phyloP scores from a whole-genome alignment of 2,113 vertebrate genomes.

The Colossoma macropomum region DNA sequence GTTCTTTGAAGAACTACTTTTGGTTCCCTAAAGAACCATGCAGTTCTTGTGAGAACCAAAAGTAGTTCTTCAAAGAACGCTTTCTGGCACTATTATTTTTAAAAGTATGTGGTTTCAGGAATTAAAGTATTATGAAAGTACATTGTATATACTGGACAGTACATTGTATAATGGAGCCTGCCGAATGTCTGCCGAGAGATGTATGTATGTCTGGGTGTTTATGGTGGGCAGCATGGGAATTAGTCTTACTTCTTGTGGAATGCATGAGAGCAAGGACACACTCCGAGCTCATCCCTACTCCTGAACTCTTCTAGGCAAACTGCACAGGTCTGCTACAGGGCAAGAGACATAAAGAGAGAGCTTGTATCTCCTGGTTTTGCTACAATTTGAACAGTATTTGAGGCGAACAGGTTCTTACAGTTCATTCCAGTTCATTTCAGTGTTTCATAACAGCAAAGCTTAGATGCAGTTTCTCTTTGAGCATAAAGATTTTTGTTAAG shows the following conservation, averaged over 20 bases:
- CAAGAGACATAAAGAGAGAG: background rate
- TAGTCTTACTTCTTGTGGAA: conserved; percentile 81
- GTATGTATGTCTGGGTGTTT: background rate
- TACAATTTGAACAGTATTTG: conserved; percentile 17
- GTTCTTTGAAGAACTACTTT: no score
- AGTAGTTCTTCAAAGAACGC: no score
- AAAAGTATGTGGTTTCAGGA: no score
- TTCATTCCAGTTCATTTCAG: background rate
- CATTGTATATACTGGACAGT: no score
- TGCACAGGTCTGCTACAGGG: conserved; percentile 78
- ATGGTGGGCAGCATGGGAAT: background rate
- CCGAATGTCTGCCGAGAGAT: no score
- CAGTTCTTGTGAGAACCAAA: no score
- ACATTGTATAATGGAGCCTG: no score
- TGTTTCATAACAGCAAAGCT: conserved; percentile 30
- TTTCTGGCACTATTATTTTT: no score
- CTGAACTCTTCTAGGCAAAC: conserved; percentile 82
- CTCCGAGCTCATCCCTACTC: conserved; percentile 77
- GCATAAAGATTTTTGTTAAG: background rate
- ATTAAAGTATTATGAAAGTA: no score
- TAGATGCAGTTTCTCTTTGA: background rate
- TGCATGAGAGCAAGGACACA: conserved; percentile 80
- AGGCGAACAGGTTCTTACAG: background rate
- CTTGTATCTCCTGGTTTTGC: background rate
- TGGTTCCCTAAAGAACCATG: no score